Percentiles rank a stretch among this genome's conserved stretches.
These are phyloP conservation scores for Cygnus buccinator DNA, from an alignment of 2,113 vertebrate species.

Conservation along the genomic window DNA sequence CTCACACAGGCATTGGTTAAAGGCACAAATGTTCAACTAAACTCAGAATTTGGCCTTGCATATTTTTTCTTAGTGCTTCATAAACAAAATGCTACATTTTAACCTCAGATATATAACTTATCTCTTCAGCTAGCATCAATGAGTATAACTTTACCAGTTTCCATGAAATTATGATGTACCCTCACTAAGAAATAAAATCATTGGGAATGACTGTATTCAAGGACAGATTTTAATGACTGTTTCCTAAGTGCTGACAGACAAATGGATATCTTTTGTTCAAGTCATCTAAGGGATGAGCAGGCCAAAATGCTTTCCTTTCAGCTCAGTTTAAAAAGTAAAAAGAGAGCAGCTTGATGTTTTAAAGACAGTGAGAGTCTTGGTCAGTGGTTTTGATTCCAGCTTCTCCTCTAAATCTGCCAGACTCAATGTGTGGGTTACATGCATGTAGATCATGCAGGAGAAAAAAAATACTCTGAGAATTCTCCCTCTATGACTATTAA, in stretches of 20 bases:
- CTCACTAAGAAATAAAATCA: background rate
- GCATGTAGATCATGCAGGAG: background rate
- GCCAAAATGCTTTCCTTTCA: background rate
- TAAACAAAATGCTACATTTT: background rate
- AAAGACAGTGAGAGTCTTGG: background rate
- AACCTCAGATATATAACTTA: background rate
- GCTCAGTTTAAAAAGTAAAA: background rate
- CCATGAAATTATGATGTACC: background rate
- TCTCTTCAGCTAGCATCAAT: background rate
- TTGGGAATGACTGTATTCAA: background rate
- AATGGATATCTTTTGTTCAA: background rate
- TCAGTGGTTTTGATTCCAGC: background rate
- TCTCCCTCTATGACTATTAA: background rate
- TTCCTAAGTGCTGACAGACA: background rate
- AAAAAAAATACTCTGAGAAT: background rate
- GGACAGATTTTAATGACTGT: background rate
- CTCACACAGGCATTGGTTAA: background rate
- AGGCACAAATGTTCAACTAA: background rate
- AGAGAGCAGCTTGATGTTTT: background rate
- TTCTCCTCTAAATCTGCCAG: background rate
- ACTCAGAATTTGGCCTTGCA: background rate
- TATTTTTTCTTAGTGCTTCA: background rate
- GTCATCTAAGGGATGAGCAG: background rate
- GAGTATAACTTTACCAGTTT: background rate
- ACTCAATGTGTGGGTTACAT: fast-evolving